phyloP scores from a whole-genome alignment of 2,888 invertebrate species.

The Andrena chrysosceles region DNA sequence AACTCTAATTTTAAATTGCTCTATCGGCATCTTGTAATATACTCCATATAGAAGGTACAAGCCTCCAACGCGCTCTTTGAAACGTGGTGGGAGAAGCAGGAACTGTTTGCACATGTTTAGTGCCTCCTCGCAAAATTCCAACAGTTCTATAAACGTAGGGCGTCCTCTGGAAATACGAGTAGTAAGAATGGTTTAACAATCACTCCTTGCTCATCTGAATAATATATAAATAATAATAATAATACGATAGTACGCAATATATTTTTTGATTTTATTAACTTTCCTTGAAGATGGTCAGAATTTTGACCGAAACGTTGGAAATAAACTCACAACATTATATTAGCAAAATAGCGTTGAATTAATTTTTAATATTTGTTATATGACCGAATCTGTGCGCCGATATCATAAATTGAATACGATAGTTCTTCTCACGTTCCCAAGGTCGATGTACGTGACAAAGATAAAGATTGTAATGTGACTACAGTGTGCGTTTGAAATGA shows the following conservation, averaged over 20 bases:
- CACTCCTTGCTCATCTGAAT: neutral
- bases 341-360: no score
- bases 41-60: conserved; percentile 81
- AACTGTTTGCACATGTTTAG: conserved; percentile 78
- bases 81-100: conserved; percentile 69
- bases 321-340: no score
- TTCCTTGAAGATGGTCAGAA: no score
- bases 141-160: conserved; percentile 72
- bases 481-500: neutral
- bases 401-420: no score
- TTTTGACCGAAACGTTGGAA: no score
- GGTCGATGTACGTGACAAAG: neutral
- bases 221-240: no score
- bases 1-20: conserved; percentile 77
- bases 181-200: conserved; percentile 12
- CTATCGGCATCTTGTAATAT: conserved; percentile 80
- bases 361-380: no score
- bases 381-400: no score
- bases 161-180: conserved; percentile 69
- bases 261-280: no score
- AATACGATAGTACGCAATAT: no score
- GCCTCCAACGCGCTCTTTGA: conserved; percentile 79
- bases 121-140: conserved; percentile 81
- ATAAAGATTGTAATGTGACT: neutral
- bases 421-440: neutral